phyloP scores from a whole-genome alignment of 2,797 vertebrate species.

The Channa striata region DNA sequence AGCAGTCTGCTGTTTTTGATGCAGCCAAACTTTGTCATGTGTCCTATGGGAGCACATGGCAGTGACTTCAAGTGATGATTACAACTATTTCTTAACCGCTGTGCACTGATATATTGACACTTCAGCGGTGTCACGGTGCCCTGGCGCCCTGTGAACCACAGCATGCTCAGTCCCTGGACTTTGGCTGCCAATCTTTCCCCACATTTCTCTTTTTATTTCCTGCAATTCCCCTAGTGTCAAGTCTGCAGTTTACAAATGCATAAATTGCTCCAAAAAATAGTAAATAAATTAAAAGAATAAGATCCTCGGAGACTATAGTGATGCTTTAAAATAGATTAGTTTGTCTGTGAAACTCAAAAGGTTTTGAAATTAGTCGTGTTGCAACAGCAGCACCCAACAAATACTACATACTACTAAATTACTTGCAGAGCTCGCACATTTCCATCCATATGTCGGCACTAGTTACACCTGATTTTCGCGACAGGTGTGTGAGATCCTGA shows the following conservation, averaged over 20 bases:
- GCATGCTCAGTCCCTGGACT: background rate
- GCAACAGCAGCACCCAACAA: too few relatives aligned
- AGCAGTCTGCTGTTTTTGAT: conserved; percentile 52
- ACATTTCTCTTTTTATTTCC: background rate
- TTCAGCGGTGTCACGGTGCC: background rate
- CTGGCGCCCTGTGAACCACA: background rate
- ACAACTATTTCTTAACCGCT: conserved; percentile 1
- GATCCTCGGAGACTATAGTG: too few relatives aligned
- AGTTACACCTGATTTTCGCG: too few relatives aligned
- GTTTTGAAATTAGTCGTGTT: too few relatives aligned
- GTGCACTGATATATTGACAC: background rate
- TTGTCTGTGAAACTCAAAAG: too few relatives aligned
- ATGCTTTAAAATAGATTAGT: too few relatives aligned
- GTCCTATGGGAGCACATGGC: conserved; percentile 28
- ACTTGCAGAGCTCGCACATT: too few relatives aligned
- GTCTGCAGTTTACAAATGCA: background rate
- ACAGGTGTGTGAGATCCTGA: too few relatives aligned
- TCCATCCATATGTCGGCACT: too few relatives aligned
- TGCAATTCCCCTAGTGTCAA: background rate
- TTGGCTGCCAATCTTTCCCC: background rate
- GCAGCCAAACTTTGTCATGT: conserved; percentile 54
- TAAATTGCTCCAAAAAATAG: background rate
- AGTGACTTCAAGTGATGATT: conserved; percentile 42
- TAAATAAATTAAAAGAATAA: too few relatives aligned
- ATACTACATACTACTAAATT: too few relatives aligned